These are phyloP conservation scores for Troides aeacus DNA, from an alignment of 2,888 invertebrate species.

Conservation along the genomic window DNA sequence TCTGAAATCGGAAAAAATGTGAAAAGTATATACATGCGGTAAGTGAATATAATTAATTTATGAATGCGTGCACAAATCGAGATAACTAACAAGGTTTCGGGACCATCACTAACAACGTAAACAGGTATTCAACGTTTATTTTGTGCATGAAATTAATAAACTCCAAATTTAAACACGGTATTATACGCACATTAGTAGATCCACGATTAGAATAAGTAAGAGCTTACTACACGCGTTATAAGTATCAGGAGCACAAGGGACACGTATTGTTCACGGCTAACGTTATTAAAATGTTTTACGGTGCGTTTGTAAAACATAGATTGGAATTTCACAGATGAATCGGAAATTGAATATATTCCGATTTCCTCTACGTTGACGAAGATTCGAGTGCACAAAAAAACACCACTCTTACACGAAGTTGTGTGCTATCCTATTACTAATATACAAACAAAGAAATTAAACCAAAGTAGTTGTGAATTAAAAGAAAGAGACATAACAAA, in stretches of 20 bases:
- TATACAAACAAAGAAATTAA: conserved; percentile 49
- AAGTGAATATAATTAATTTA: conserved; percentile 54
- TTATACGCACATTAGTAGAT: conserved; percentile 51
- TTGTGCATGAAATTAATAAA: conserved; percentile 61
- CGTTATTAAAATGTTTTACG: conserved; percentile 44
- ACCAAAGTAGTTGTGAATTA: conserved; percentile 76
- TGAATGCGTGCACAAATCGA: conserved; percentile 52
- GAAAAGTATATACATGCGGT: conserved; percentile 61
- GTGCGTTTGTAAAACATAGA: conserved; percentile 43
- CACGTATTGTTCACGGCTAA: conserved; percentile 70
- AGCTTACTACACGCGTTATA: conserved; percentile 56
- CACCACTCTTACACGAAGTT: conserved; percentile 75
- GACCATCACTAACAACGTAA: conserved; percentile 50
- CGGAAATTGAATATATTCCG: conserved; percentile 90
- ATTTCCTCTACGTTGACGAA: conserved; percentile 89
- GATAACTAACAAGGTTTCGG: conserved; percentile 66
- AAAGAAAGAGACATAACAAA: conserved; percentile 50
- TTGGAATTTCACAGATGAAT: conserved; percentile 84
- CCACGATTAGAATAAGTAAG: conserved; percentile 53
- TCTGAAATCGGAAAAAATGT: conserved; percentile 54
- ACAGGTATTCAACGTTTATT: conserved; percentile 47
- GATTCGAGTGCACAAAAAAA: conserved; percentile 87
- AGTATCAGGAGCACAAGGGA: conserved; percentile 59
- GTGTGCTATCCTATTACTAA: conserved; percentile 81
- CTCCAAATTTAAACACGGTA: conserved; percentile 76